Evolutionary conservation across 2,888 invertebrate genomes (phyloP).

Genomic region (Bombylius discolor): DNA sequence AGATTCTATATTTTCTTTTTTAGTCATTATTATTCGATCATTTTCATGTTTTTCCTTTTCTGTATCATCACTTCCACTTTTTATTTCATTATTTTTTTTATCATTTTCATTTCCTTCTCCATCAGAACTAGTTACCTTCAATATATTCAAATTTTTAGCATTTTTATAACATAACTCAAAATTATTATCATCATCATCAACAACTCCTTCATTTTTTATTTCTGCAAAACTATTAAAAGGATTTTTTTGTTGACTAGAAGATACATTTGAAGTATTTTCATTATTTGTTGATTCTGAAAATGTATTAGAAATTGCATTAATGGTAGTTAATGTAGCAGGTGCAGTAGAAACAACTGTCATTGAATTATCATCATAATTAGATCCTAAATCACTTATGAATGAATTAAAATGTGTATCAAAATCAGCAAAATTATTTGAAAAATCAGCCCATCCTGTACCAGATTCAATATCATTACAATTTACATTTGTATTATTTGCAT

Average conservation of each 20-base stretch:
- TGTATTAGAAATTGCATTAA: background rate
- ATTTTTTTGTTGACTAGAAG: no score
- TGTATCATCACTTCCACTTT: background rate
- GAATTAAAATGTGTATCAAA: conserved; percentile 33
- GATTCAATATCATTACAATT: background rate
- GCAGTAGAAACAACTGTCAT: background rate
- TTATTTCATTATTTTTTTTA: background rate
- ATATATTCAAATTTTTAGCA: background rate
- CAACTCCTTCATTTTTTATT: no score
- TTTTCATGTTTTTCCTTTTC: background rate
- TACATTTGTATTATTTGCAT: background rate
- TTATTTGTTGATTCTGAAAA: background rate
- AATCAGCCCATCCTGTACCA: conserved; percentile 24
- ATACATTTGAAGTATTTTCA: no score
- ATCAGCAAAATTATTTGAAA: conserved; percentile 33
- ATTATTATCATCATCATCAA: background rate
- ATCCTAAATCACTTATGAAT: conserved; percentile 24
- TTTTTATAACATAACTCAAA: background rate
- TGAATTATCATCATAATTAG: background rate
- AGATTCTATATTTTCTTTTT: background rate
- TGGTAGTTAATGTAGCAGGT: background rate
- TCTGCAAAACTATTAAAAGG: no score
- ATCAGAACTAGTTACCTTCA: no score
- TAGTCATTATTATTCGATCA: background rate
- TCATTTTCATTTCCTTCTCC: background rate